Evolutionary conservation across 2,888 invertebrate species (phyloP), one percentile per base, ranked within the genome.

Genomic region (Ormyrus nitidulus): DNA sequence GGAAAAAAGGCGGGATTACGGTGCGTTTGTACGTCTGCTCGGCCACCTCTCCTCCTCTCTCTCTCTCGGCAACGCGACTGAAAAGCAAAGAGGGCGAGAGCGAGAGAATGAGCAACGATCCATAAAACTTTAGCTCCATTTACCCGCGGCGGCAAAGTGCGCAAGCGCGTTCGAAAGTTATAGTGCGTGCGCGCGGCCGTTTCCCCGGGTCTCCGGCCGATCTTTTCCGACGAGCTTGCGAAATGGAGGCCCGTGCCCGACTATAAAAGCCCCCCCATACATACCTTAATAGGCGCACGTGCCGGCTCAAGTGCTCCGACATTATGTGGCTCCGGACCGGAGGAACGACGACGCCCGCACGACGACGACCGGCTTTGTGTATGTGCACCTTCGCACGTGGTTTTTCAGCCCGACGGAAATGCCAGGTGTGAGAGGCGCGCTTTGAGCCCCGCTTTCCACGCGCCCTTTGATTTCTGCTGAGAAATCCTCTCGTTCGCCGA

Each of bases 71-170:
- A 13, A 8, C n/a, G 34, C 11, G 58, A 19, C 19, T 19, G 19
- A 10, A 48, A 56, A 46, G 58, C 44, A 53, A 44, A 54, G 44
- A 54, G n/a, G 44, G 61, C 9, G 44, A 44, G 11, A 9, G 11
- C 10, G 53, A 6, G 34, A 6, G 53, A n/a, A 5, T 1, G 71
- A 11, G 34, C 72, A 62, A 44, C 62, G 72, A 73, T 64, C 73
- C 73, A 73, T 73, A 61, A 73, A 73, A 56, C 64, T 73, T 65
- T n/a, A 49, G 54, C 53, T 72, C 62, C 53, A 71, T 62, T 62
- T 53, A 44, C 61, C 34, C 48, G 49, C n/a, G 8, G 13, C 66
- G 7, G 44, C 53, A 8, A 11, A 19, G 19, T 19, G 19, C 19
- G 19, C 19, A 19, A 19, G 19, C 19, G 19, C 19, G 19, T 19